A percentile compares a stretch with the other conserved stretches of the same genome.
Conservation (phyloP, 2,113 vertebrate species). For the Spea bombifrons region DNA sequence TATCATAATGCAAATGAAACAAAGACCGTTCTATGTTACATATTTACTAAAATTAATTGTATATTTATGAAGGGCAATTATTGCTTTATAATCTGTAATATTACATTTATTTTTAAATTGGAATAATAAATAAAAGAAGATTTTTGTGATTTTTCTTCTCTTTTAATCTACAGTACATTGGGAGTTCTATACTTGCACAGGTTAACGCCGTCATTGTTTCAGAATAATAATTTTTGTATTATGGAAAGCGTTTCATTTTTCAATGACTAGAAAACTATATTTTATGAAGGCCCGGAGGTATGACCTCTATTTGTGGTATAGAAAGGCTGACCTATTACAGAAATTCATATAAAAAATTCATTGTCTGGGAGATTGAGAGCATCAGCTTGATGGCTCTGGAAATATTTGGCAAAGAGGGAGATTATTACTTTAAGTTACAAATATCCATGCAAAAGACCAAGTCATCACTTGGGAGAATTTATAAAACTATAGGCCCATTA, state of each 20-base stretch:
- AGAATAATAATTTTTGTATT: constrained; percentile 2
- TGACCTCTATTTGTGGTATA: constrained; percentile 6
- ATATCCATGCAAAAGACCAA: neutral
- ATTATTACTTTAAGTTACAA: constrained; percentile 19
- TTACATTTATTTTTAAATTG: no score
- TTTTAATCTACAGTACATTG: no score
- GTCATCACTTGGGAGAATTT: neutral
- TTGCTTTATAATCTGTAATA: no score
- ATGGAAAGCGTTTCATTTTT: constrained; percentile 18
- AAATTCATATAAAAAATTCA: constrained; percentile 19
- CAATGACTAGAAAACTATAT: constrained; percentile 8
- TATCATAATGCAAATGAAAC: no score
- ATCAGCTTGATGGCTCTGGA: constrained; percentile 6
- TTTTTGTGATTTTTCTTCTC: no score
- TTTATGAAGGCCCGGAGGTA: constrained; percentile 4
- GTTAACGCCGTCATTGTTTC: neutral
- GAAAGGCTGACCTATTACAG: constrained; percentile 3
- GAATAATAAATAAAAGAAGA: no score
- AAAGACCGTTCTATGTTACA: no score
- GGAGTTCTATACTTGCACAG: neutral
- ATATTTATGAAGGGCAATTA: no score
- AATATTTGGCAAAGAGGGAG: constrained; percentile 17
- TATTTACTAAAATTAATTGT: no score
- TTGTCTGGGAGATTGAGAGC: constrained; percentile 1
- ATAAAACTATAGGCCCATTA: neutral